These are phyloP conservation scores for Unio pictorum DNA, from an alignment of 2,888 invertebrate genomes.

Conservation along the genomic window DNA sequence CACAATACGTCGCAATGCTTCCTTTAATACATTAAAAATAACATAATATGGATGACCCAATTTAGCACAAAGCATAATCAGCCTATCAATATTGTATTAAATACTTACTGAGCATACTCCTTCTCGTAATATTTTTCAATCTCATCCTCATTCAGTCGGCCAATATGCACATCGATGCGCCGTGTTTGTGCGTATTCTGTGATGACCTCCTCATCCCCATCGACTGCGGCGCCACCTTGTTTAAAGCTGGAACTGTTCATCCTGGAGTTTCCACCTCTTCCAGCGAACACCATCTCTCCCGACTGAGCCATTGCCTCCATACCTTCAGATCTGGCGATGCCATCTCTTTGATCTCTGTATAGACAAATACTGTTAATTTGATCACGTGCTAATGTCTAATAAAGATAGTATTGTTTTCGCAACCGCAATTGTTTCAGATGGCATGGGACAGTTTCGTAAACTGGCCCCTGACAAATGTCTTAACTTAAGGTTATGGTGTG, in stretches of 20 bases:
- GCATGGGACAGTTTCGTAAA: no score
- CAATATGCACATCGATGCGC: conserved; percentile 39
- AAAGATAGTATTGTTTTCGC: no score
- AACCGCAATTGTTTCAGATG: no score
- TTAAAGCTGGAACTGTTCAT: conserved; percentile 10
- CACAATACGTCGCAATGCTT: no score
- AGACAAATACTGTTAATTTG: no score
- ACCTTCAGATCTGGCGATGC: conserved; percentile 11
- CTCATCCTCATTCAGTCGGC: conserved; percentile 31
- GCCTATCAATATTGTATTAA: background rate
- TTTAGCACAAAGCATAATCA: background rate
- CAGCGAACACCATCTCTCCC: conserved; percentile 24
- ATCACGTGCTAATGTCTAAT: no score
- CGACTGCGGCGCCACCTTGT: conserved; percentile 1
- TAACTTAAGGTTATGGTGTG: no score
- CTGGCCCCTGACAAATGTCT: no score
- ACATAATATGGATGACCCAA: no score
- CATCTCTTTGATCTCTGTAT: no score
- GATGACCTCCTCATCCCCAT: conserved; percentile 32
- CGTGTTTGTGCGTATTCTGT: conserved; percentile 45
- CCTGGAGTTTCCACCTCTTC: conserved; percentile 26
- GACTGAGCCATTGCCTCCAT: conserved; percentile 23
- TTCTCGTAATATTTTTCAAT: conserved; percentile 40
- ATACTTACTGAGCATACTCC: conserved; percentile 40
- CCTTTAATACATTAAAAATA: no score